Base-by-base conservation (phyloP, 2,113 vertebrate genomes). In the Cricetomys ansorgei region DNA sequence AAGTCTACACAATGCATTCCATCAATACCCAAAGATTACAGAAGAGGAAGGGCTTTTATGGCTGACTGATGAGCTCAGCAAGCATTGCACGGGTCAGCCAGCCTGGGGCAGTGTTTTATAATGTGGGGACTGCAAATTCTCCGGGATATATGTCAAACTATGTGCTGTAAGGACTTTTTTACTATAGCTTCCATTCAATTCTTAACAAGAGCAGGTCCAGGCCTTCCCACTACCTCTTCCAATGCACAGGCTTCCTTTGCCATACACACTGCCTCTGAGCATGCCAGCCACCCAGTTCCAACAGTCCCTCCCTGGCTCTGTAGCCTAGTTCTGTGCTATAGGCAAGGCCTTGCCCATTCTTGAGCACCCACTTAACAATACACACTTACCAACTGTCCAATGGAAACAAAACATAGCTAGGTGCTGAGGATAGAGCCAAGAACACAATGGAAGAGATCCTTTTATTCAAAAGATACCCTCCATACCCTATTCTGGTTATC, bases 1-100 rank as follows among this genome's bases (percentile, higher is more conserved):
- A 48, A 13, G 8, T 62, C 84, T 37, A 6, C 21, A 23, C 0
- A 11, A n/a, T 0, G 27, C 12, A 31, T 6, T 0, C 3, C 23
- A 53, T 65, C 81, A 34, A 53, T 31, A 59, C 64, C 67, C 37
- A 67, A 67, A 72, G 96, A 80, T 45, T 29, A 67, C 21, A 31
- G 80, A 37, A 40, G 12, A 8, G 21, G 31, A 16, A 67, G 70
- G 43, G 5, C 29, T 55, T 67, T 62, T 6, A 7, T 21, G 31
- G 13, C 43, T 3, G 0, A 48, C 48, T 88, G 43, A 43, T 43
- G 72, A 67, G 23, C 13, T 59, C 48, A 40, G 1, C 6, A 45
- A 59, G 37, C 73, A 37, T 11, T 1, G 16, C 87, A 59, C 1
- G 15, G 27, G 57, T 72, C 25, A 65, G 40, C 40, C 57, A 72